These are phyloP conservation scores for Protomyctophum bolini DNA, from an alignment of 2,113 vertebrate species.

Conservation along the genomic window DNA sequence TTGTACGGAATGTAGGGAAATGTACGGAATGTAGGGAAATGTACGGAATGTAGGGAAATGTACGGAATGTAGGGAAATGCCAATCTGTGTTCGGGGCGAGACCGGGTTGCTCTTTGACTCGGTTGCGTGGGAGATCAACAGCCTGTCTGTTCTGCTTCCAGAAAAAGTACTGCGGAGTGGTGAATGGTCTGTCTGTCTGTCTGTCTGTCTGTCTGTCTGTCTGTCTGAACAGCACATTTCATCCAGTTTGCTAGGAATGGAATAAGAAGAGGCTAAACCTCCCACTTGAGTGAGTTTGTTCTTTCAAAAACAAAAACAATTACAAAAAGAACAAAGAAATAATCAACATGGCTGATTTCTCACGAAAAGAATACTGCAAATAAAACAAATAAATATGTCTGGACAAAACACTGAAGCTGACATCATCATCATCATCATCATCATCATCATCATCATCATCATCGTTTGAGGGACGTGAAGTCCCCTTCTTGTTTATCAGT, in stretches of 20 bases:
- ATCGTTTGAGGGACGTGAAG: neutral
- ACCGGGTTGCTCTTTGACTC: no score
- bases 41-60: no score
- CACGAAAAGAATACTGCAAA: conserved; percentile 19
- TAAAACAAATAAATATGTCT: conserved; percentile 37
- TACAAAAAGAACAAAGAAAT: neutral
- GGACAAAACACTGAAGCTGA: conserved; percentile 16
- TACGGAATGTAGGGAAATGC: no score
- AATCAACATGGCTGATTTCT: conserved; percentile 14
- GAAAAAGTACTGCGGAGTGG: no score
- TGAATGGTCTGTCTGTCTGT: no score
- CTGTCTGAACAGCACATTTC: no score
- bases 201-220: no score
- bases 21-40: no score
- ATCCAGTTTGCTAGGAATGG: neutral
- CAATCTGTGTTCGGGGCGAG: no score
- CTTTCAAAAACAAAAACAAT: neutral
- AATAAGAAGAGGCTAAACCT: neutral
- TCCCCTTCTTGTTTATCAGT: conserved; percentile 2
- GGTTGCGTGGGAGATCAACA: neutral
- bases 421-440: no score
- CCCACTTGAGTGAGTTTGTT: neutral
- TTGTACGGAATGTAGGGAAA: no score
- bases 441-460: no score
- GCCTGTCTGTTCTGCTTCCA: neutral